Evolutionary conservation across 2,113 vertebrate genomes (phyloP), one percentile per base, ranked within the genome.

Genomic region (Leucopternis melanops): DNA sequence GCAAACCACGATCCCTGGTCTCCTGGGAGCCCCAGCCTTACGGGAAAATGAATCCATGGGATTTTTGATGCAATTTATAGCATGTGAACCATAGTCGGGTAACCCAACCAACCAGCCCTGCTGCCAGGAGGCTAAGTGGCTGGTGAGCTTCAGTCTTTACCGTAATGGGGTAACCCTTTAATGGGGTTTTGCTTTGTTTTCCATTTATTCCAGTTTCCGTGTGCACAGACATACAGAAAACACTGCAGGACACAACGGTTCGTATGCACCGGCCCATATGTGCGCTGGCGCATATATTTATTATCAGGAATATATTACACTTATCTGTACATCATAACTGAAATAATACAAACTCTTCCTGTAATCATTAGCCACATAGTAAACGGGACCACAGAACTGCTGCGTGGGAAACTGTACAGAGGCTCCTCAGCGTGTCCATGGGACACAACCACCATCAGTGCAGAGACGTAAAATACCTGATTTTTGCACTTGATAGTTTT

Each of bases 391-490:
- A 79, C 75, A 50, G 61, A 81, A 62, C 85, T 92, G 94, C 69
- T 81, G 87, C 52, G 4, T 95, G 92, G 71, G 59, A 82, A 89
- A 97, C 98, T 97, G 97, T 98, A 95, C 96, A 95, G 87, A 93
- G 94, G 92, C 71, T 94, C 88, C 78, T 92, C 86, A 90, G 81
- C 36, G 96, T 98, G 98, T 98, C 98, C 98, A 98, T 88, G 81
- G 98, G 98, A 98, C 98, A 98, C 97, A 98, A 94, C 97, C 96
- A 92, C 91, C 97, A 96, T 97, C 97, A 98, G 97, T 98, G 98
- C 98, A 98, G 97, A 96, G 89, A 96, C 88, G 2, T 65, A 81
- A 96, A 98, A 95, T 98, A 98, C 97, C 98, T 98, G 98, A 98
- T 97, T 98, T 95, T 95, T 95, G 92, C 90, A 96, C 95, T 45